A percentile compares a stretch with the other conserved stretches of the same genome.
phyloP scores from a whole-genome alignment of 2,888 invertebrate genomes.

The Rhopalosiphum nymphaeae region DNA sequence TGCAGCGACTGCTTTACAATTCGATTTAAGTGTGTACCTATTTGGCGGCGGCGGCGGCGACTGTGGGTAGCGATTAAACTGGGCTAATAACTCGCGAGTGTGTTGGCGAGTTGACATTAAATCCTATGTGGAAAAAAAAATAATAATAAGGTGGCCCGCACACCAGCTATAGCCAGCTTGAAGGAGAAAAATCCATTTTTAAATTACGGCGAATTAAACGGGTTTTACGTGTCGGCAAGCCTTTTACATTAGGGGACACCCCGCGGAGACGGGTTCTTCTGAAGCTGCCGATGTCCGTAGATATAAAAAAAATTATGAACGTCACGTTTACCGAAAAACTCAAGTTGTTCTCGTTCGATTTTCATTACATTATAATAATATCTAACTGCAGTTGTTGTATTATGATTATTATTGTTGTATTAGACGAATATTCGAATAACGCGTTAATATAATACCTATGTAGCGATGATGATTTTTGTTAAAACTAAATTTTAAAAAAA shows the following conservation, averaged over 20 bases:
- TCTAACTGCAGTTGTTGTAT: not conserved
- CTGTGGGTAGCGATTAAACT: conserved; percentile 56
- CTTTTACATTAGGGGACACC: conserved; percentile 56
- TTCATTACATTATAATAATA: conserved; percentile 45
- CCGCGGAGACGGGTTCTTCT: conserved; percentile 54
- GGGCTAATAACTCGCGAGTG: conserved; percentile 49
- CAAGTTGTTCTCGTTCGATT: conserved; percentile 54
- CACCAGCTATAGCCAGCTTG: not conserved
- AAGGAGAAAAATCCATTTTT: conserved; percentile 59
- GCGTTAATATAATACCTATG: not conserved
- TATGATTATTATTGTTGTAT: conserved; percentile 3
- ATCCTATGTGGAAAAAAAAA: conserved; percentile 22
- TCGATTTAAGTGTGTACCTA: not conserved
- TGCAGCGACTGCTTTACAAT: not conserved
- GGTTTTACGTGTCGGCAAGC: conserved; percentile 63
- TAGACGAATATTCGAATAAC: conserved; percentile 31
- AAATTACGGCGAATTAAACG: conserved; percentile 65
- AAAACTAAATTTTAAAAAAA: conserved; percentile 6
- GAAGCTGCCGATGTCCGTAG: conserved; percentile 56
- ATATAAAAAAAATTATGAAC: conserved; percentile 43
- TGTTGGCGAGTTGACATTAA: conserved; percentile 55
- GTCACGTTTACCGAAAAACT: conserved; percentile 48
- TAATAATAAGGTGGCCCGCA: conserved; percentile 38
- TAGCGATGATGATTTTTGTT: not conserved
- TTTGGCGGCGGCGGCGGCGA: conserved; percentile 20